Percentiles rank a stretch among this genome's conserved stretches.
These are phyloP conservation scores for Brachyptera putata DNA, from an alignment of 2,888 invertebrate species.

Conservation along the genomic window DNA sequence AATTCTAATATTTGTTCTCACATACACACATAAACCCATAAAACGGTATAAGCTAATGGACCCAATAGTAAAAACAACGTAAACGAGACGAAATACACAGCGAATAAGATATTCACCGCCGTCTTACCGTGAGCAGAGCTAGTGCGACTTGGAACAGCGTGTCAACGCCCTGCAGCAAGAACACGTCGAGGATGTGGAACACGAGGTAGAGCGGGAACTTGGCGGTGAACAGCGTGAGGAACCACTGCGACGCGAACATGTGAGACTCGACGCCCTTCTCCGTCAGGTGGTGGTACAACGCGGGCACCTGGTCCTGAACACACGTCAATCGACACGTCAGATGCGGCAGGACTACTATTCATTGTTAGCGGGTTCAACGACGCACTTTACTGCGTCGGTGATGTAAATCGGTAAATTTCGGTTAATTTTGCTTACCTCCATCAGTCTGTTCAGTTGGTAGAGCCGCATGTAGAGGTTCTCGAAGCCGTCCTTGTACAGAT, in stretches of 20 bases:
- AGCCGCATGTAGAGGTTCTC: slow-evolving; percentile 92
- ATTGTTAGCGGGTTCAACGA: too few species aligned
- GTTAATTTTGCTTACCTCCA: slow-evolving; percentile 76
- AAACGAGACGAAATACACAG: too few species aligned
- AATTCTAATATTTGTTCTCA: too few species aligned
- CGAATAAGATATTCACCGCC: too few species aligned
- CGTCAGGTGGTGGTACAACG: slow-evolving; percentile 75
- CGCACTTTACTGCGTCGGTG: too few species aligned
- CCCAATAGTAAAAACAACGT: too few species aligned
- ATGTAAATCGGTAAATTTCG: too few species aligned
- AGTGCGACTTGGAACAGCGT: slow-evolving; percentile 95
- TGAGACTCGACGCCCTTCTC: slow-evolving; percentile 90
- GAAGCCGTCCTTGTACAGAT: slow-evolving; percentile 95
- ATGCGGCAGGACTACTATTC: too few species aligned
- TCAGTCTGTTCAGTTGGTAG: slow-evolving; percentile 89
- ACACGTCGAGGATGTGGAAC: slow-evolving; percentile 95
- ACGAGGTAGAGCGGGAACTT: slow-evolving; percentile 96
- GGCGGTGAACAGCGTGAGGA: slow-evolving; percentile 98
- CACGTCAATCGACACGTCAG: too few species aligned
- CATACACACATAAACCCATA: too few species aligned
- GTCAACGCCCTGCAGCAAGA: slow-evolving; percentile 89
- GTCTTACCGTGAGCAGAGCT: slow-evolving; percentile 77
- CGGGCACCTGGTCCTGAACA: slow-evolving; percentile 74
- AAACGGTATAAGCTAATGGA: too few species aligned
- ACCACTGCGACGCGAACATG: slow-evolving; percentile 99